Conservation (phyloP, 2,888 invertebrate species). For the Micoletzkya japonica region DNA sequence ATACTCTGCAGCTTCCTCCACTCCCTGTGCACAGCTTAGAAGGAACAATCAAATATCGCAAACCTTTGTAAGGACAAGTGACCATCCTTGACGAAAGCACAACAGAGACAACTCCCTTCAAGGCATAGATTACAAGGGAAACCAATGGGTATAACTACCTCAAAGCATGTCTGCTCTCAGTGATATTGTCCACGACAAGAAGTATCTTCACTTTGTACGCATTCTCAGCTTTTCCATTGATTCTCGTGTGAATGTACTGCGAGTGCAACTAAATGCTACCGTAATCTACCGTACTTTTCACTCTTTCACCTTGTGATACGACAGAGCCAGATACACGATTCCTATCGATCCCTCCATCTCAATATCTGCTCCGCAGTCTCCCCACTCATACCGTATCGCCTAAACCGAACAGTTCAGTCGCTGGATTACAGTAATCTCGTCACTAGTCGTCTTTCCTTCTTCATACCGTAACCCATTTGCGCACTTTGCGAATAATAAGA, state of each 20-base stretch:
- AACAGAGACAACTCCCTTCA: slow-evolving; percentile 59
- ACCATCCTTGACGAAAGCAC: slow-evolving; percentile 55
- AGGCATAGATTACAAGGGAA: not conserved
- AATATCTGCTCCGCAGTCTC: slow-evolving; percentile 54
- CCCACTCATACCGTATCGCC: slow-evolving; percentile 58
- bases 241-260: slow-evolving; percentile 56
- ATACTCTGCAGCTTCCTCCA: slow-evolving; percentile 63
- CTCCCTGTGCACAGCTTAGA: not conserved
- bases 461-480: not conserved
- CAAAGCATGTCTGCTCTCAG: slow-evolving; percentile 24
- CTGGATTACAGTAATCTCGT: not conserved
- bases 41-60: not conserved
- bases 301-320: slow-evolving; percentile 35
- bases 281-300: too few species aligned
- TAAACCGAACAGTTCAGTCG: not conserved
- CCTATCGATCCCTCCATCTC: slow-evolving; percentile 54
- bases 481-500: too few species aligned
- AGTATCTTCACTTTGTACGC: slow-evolving; percentile 41
- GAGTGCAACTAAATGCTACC: slow-evolving; percentile 53
- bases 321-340: slow-evolving; percentile 53
- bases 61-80: slow-evolving; percentile 45
- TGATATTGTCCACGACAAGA: slow-evolving; percentile 20
- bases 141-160: not conserved
- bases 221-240: slow-evolving; percentile 45
- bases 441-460: not conserved